Evolutionary conservation across 2,888 invertebrate genomes (phyloP).

Genomic region (Sphaerophoria rueppellii): DNA sequence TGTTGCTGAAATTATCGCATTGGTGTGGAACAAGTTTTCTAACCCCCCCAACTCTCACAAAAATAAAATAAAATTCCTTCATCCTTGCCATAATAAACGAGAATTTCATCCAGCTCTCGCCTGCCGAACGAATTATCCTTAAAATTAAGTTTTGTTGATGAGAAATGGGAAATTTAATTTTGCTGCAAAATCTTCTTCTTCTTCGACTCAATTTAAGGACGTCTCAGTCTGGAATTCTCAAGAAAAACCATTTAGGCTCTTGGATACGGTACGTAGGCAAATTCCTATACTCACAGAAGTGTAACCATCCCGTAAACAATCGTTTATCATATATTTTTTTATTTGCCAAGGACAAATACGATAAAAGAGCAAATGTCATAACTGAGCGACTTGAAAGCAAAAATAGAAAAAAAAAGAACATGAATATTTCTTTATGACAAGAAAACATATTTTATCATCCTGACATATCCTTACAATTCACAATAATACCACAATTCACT

Average conservation of each 20-base stretch:
- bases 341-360: constrained; percentile 65
- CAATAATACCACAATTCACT: constrained; percentile 4
- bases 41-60: not conserved
- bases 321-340: constrained; percentile 50
- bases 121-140: not conserved
- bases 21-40: constrained; percentile 41
- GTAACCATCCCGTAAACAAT: constrained; percentile 46
- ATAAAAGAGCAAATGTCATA: constrained; percentile 67
- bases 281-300: not conserved
- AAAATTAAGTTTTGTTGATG: constrained; percentile 11
- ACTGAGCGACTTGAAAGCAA: constrained; percentile 36
- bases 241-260: constrained; percentile 29
- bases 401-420: constrained; percentile 14
- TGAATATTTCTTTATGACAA: constrained; percentile 54
- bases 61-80: not conserved
- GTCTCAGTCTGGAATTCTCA: constrained; percentile 54
- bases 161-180: constrained; percentile 65
- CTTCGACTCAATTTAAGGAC: constrained; percentile 13
- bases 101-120: not conserved
- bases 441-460: constrained; percentile 69
- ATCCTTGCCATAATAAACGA: not conserved
- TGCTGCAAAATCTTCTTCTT: constrained; percentile 41
- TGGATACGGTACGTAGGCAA: not conserved
- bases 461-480: constrained; percentile 59
- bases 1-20: constrained; percentile 63